Percentiles rank a stretch among this genome's conserved stretches.
Evolutionary conservation across 2,888 invertebrate species (phyloP).

Genomic region (Melinaea menophilus): DNA sequence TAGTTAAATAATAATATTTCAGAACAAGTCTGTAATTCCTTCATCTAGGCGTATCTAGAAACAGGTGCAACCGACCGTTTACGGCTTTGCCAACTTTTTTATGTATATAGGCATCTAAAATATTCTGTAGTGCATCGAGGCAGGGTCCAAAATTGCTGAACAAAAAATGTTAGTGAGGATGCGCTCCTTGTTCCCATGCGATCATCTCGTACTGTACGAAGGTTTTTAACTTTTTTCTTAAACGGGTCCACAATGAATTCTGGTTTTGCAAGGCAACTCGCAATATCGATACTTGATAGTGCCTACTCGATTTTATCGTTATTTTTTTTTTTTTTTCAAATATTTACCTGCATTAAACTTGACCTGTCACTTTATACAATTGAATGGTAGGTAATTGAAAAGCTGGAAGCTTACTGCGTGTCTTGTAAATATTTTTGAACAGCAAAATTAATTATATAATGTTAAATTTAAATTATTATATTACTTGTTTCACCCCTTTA

Average conservation of each 20-base stretch:
- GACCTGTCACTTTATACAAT: not conserved
- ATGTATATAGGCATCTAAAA: conserved; percentile 40
- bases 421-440: too few species aligned
- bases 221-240: conserved; percentile 57
- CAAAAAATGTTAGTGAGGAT: conserved; percentile 49
- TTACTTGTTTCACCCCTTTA: too few species aligned
- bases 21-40: conserved; percentile 7
- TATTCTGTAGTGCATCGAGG: conserved; percentile 43
- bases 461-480: too few species aligned
- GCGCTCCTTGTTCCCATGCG: conserved; percentile 67
- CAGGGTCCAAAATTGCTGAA: conserved; percentile 46
- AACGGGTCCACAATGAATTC: conserved; percentile 75
- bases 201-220: conserved; percentile 60
- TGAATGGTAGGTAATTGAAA: too few species aligned
- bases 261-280: conserved; percentile 73
- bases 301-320: conserved; percentile 54
- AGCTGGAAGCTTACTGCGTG: too few species aligned
- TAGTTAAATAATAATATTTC: not conserved
- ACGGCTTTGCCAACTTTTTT: conserved; percentile 56
- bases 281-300: conserved; percentile 64
- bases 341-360: conserved; percentile 13
- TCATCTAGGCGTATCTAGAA: conserved; percentile 50
- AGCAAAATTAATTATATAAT: too few species aligned
- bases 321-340: conserved; percentile 37
- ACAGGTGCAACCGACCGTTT: conserved; percentile 67